These are phyloP conservation scores for Mus spicilegus DNA, from an alignment of 2,113 vertebrate species.

Conservation along the genomic window DNA sequence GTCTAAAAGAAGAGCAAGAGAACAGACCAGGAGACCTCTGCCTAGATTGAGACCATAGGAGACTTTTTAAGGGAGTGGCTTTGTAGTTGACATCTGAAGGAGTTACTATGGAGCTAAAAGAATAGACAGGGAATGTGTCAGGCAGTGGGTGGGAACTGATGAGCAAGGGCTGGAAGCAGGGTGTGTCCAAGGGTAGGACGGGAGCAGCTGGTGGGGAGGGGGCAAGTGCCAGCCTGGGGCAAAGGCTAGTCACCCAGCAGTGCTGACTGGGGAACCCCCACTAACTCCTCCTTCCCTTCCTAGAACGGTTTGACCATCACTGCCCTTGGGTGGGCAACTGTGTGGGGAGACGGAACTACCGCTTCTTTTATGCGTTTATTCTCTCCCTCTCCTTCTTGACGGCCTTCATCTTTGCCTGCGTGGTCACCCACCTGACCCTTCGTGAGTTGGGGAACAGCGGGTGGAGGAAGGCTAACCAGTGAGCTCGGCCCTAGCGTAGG, in stretches of 20 bases:
- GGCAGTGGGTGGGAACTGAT: neutral
- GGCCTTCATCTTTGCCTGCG: conserved; percentile 97
- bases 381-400: conserved; percentile 98
- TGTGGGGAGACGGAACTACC: conserved; percentile 97
- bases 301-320: conserved; percentile 98
- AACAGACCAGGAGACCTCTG: neutral
- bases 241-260: neutral
- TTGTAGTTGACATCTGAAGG: neutral
- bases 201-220: no score
- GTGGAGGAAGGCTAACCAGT: neutral
- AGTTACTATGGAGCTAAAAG: neutral
- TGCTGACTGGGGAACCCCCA: accelerated
- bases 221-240: neutral
- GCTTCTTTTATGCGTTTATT: conserved; percentile 98
- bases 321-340: conserved; percentile 99
- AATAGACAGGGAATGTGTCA: neutral
- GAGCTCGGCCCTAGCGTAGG: neutral
- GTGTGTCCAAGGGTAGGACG: no score
- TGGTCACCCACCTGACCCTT: conserved; percentile 95
- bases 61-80: conserved; percentile 51
- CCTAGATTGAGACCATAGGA: neutral
- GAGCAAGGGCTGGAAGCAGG: neutral
- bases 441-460: conserved; percentile 86
- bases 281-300: conserved; percentile 43
- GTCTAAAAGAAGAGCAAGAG: neutral